phyloP scores from a whole-genome alignment of 2,113 vertebrate species.

The Heterotis niloticus region DNA sequence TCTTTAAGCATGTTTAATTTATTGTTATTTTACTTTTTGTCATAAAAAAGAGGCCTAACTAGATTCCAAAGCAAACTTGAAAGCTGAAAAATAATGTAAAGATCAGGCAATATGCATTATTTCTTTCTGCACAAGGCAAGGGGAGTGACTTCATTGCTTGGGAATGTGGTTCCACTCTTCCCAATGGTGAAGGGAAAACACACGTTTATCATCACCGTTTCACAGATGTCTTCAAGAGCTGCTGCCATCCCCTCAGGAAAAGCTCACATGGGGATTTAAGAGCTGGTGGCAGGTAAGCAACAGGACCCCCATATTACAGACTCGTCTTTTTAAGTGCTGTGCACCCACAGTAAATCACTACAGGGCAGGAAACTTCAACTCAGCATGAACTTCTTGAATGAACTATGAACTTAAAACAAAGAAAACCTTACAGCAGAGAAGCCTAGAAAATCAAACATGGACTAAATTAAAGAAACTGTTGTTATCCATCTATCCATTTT shows the following conservation, averaged over 20 bases:
- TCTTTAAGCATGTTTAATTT: not conserved
- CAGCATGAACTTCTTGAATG: not conserved
- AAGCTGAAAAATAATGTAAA: not conserved
- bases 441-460: not conserved
- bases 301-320: slow-evolving; percentile 1
- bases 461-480: not conserved
- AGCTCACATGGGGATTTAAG: slow-evolving; percentile 11
- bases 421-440: not conserved
- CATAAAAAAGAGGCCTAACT: not conserved
- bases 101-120: not conserved
- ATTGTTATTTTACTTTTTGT: not conserved
- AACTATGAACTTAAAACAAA: not conserved
- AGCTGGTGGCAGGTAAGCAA: slow-evolving; percentile 25
- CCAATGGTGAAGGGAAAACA: slow-evolving; percentile 28
- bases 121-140: slow-evolving; percentile 2
- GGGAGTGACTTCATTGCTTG: slow-evolving; percentile 20
- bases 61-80: not conserved
- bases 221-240: slow-evolving; percentile 26
- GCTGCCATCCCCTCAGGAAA: slow-evolving; percentile 38
- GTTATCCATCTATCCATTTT: too few species aligned
- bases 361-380: not conserved
- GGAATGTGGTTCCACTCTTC: slow-evolving; percentile 18
- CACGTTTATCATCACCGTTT: slow-evolving; percentile 32
- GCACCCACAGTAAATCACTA: not conserved
- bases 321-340: not conserved